Evolutionary conservation across 1,140 invertebrate genomes (phyloP), one percentile per base, ranked within the genome.

Genomic region (Manduca sexta): DNA sequence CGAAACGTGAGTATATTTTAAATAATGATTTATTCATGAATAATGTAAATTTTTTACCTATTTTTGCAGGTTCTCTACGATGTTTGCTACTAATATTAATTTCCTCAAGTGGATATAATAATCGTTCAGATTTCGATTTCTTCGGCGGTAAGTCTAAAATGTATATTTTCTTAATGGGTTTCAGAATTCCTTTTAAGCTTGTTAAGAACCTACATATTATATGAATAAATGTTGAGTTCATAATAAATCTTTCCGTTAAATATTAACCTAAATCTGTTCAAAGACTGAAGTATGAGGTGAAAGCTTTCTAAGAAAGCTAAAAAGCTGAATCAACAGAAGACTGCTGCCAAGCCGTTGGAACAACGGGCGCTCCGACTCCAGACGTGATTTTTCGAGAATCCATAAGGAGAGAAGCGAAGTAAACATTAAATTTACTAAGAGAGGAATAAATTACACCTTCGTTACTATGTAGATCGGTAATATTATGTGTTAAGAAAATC

Each of bases 1-100:
- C 92, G 52, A 95, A 95, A 90, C 92, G 95, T 96, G 92, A 94
- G 94, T 93, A 87, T 88, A 57, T 45, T 67, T 60, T 49, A 45
- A 46, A 60, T 59, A 40, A 34, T 57, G 40, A 46, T n/a, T n/a
- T n/a, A 4, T 42, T 53, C 34, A 49, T 50, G 37, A 53, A 30
- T 54, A 50, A 52, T 42, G 54, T 76, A 74, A 43, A 76, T 70
- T 79, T 54, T 43, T 64, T 55, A 66, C 64, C 66, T 72, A 68
- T 77, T 74, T 82, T 85, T 85, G 51, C 82, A 85, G 82, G 74
- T 64, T 12, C 41, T 54, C 47, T 44, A 47, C 46, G 51, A 46
- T 64, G 45, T 56, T 45, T 44, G 42, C 51, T 38, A 29, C 52
- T 53, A 46, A 49, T 44, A 44, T 50, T 59, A 47, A 33, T 62